Base-by-base conservation (phyloP, 1,140 invertebrate genomes). In the Panagrolaimus sp. region DNA sequence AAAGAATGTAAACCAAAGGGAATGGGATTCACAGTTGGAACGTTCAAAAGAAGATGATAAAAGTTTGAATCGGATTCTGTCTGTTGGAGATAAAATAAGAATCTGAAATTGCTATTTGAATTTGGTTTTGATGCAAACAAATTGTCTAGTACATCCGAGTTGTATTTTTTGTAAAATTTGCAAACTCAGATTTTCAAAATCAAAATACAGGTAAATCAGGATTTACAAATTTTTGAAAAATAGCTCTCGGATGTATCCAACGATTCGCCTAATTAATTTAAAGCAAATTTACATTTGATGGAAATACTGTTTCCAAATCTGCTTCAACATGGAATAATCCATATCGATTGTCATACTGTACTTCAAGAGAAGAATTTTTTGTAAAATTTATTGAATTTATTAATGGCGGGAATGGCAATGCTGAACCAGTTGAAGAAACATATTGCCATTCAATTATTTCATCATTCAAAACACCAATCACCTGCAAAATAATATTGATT, bases 261-360 rank as follows among this genome's bases (percentile, higher is more conserved):
- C n/a, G n/a, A n/a, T n/a, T n/a, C n/a, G n/a, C n/a, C n/a, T n/a
- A n/a, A n/a, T n/a, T n/a, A n/a, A n/a, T n/a, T n/a, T n/a, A n/a
- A n/a, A n/a, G 7, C 32, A 38, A 2, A n/a, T n/a, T 58, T 28
- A 58, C 52, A 26, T 58, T 28, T 0, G 52, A 21, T 28, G 52
- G 52, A 58, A 58, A 58, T 12, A 12, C 14, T 28, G 8, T 1
- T n/a, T n/a, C 52, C 15, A 58, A 26, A 12, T 21, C 52, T 6
- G 52, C 10, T 58, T 58, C 14, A 58, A 58, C 10, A 14, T 58
- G 28, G 28, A 4, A 58, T 28, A 58, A 58, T 14, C 52, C 52
- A 58, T 58, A 58, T 58, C 52, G 15, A 24, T 58, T 58, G 17
- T 58, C 52, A 58, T 58, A 58, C 14, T 58, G 52, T 21, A 58